Conservation (phyloP, 2,113 vertebrate genomes). For the Anoura caudifer region DNA sequence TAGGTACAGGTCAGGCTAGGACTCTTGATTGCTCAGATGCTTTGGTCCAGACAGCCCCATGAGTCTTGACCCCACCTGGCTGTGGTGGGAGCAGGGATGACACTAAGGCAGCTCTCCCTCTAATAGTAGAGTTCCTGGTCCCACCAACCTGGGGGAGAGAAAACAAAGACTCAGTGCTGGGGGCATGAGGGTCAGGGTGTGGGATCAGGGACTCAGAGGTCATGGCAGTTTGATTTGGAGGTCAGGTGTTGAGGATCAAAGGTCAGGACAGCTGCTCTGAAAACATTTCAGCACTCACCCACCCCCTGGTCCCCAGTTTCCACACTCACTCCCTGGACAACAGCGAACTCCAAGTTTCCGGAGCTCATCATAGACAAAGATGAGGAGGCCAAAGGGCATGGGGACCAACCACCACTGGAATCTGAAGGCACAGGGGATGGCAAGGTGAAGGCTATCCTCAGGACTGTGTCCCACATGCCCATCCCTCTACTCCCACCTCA, state of each 20-base stretch:
- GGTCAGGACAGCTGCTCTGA: neutral
- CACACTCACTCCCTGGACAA: slow-evolving; percentile 87
- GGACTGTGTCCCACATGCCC: neutral
- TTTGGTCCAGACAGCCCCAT: neutral
- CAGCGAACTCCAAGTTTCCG: slow-evolving; percentile 89
- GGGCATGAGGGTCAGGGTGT: neutral
- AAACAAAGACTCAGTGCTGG: neutral
- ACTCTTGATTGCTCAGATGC: neutral
- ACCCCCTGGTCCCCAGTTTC: neutral
- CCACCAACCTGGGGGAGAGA: slow-evolving; percentile 84
- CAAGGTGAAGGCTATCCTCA: neutral
- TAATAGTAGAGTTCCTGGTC: slow-evolving; percentile 90
- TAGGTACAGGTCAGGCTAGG: neutral
- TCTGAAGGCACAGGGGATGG: slow-evolving; percentile 64
- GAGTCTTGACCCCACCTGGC: neutral
- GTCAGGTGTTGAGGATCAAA: neutral
- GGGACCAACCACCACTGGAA: slow-evolving; percentile 92
- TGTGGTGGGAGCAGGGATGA: neutral
- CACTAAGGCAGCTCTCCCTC: neutral
- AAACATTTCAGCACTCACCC: neutral
- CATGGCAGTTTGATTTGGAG: neutral
- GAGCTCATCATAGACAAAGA: slow-evolving; percentile 90
- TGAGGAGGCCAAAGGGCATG: slow-evolving; percentile 87
- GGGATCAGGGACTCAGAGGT: neutral
- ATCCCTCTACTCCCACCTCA: neutral